Conservation (phyloP, 1,140 invertebrate species). For the Leptonema lineaticorne region DNA sequence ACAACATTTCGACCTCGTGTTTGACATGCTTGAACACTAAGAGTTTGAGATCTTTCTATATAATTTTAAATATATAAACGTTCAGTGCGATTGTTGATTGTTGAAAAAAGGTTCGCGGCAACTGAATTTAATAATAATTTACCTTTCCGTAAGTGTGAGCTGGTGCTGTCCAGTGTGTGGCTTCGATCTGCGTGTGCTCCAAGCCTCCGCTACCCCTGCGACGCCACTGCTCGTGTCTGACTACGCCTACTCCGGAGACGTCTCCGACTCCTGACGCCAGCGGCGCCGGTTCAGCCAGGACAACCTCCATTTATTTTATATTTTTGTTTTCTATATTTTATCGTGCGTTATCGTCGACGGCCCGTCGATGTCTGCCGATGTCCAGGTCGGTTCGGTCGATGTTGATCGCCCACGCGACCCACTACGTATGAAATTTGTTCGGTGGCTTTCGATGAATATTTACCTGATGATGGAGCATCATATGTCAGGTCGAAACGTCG, state of each 20-base stretch:
- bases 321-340: neutral
- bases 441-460: neutral
- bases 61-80: too few relatives aligned
- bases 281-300: constrained; percentile 1
- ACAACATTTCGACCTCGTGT: too few relatives aligned
- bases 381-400: constrained; percentile 5
- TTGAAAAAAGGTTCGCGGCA: too few relatives aligned
- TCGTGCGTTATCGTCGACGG: neutral
- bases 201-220: constrained; percentile 21
- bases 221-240: constrained; percentile 19
- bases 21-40: too few relatives aligned
- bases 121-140: too few relatives aligned
- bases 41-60: too few relatives aligned
- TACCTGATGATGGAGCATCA: constrained; percentile 18
- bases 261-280: too few relatives aligned
- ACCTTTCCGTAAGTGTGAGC: constrained; percentile 41
- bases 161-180: constrained; percentile 35
- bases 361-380: neutral
- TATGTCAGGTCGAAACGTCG: constrained; percentile 1
- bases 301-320: constrained; percentile 10
- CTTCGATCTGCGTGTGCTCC: constrained; percentile 31
- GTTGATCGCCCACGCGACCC: constrained; percentile 8
- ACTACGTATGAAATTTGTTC: neutral
- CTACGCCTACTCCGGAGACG: neutral
- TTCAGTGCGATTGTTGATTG: too few relatives aligned